phyloP scores from a whole-genome alignment of 2,888 invertebrate genomes.

The Gastracanthus pulcherrimus region DNA sequence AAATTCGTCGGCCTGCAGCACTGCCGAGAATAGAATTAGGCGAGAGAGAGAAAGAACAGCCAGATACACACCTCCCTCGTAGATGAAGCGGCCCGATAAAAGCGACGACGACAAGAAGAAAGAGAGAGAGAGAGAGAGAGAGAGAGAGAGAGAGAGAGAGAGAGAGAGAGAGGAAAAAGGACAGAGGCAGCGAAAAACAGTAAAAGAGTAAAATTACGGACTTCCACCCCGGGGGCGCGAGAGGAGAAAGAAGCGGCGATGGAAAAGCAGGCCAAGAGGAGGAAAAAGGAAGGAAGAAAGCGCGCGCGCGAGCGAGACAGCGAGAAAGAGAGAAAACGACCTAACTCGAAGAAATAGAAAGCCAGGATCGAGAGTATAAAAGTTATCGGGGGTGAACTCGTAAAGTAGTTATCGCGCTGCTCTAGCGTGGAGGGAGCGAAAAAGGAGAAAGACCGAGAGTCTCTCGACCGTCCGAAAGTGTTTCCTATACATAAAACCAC shows the following conservation, averaged over 20 bases:
- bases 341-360: constrained; percentile 55
- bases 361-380: constrained; percentile 57
- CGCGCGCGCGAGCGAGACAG: neutral
- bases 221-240: neutral
- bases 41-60: neutral
- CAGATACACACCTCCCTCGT: constrained; percentile 10
- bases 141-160: neutral
- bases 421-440: constrained; percentile 21
- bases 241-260: neutral
- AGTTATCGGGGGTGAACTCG: constrained; percentile 57
- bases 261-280: neutral
- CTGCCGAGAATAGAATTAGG: constrained; percentile 41
- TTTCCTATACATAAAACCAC: constrained; percentile 56
- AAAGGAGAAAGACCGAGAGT: neutral
- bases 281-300: constrained; percentile 21
- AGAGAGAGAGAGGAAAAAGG: too few relatives aligned
- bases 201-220: constrained; percentile 30
- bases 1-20: constrained; percentile 18
- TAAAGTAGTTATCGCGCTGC: constrained; percentile 61
- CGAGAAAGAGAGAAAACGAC: neutral
- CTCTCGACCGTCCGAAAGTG: constrained; percentile 46
- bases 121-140: neutral
- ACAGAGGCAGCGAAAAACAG: neutral
- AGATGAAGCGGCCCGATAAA: constrained; percentile 43
- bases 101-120: constrained; percentile 1